These are phyloP conservation scores for Marcusenius ussheri DNA, from an alignment of 2,113 vertebrate genomes.

Conservation along the genomic window DNA sequence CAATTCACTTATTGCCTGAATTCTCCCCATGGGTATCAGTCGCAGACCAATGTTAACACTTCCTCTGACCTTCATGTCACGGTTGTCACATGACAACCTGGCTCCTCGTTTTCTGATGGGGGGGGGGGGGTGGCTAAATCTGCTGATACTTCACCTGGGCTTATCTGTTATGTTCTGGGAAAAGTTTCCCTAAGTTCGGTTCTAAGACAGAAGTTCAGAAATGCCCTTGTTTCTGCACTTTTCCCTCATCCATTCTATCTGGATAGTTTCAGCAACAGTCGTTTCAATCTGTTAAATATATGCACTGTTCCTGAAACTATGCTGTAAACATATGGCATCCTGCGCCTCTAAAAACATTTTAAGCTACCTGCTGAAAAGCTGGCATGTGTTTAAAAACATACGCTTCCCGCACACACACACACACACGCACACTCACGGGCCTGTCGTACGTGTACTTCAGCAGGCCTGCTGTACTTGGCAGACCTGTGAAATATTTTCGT, in stretches of 20 bases:
- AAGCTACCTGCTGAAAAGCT: constrained; percentile 1
- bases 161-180: background rate
- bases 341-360: constrained; percentile 2
- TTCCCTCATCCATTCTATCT: background rate
- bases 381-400: background rate
- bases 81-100: background rate
- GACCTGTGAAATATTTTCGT: constrained; percentile 13
- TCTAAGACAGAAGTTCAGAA: background rate
- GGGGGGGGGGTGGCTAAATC: background rate
- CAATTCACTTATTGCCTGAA: background rate
- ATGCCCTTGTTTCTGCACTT: background rate
- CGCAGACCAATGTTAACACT: background rate
- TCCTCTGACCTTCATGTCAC: background rate
- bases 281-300: background rate
- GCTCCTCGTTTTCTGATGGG: background rate
- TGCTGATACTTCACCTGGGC: background rate
- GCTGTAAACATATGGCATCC: constrained; percentile 11
- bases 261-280: background rate
- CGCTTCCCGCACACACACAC: background rate
- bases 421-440: background rate
- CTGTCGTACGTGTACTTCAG: background rate
- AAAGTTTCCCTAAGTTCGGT: background rate
- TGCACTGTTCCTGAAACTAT: background rate
- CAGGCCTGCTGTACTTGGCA: constrained; percentile 4
- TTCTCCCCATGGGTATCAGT: no score